Base-by-base conservation (phyloP, 2,113 vertebrate genomes). In the Lethenteron camtschaticum region DNA sequence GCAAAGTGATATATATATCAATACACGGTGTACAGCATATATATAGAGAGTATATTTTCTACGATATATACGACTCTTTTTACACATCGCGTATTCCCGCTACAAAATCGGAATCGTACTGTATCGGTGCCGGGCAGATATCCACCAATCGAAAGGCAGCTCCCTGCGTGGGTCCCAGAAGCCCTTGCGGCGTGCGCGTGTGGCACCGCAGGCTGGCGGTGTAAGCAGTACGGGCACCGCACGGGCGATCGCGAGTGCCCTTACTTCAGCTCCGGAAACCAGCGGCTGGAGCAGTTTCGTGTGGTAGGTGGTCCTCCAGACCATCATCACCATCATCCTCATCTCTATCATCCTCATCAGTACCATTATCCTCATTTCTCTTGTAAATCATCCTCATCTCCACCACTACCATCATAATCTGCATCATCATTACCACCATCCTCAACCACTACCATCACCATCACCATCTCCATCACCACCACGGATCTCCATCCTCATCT, bases 181-280 rank as follows among this genome's bases (percentile, higher is more conserved):
- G 41, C 41, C 41, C 41, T 41, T 41, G 41, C 41, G 41, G 41
- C 41, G 41, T 41, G 41, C 41, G 41, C 41, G 41, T 41, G 41
- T 41, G 41, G 9, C 10, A 13, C 56, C 24, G 68, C 73, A 96
- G 94, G 94, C 76, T 97, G 94, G 91, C 83, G 90, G 70, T 96
- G 91, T 79, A 97, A 97, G 73, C 82, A 83, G 69, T 97, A 94
- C 2, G 91, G 91, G 77, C 94, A 97, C 82, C 82, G 87, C 79
- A 97, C 89, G 3, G 91, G 91, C 73, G 91, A 96, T 75, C 82
- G 76, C 73, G 94, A 97, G 74, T 97, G 94, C 72, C 91, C 91
- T 1, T 96, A 90, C 81, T 97, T 97, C 78, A 89, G 90, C 77
- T 95, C 90, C 84, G 94, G 90, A 75, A 97, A 97, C 79, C 89